Base-by-base conservation (phyloP, 1,140 invertebrate species). In the Drosophila kurseongensis region DNA sequence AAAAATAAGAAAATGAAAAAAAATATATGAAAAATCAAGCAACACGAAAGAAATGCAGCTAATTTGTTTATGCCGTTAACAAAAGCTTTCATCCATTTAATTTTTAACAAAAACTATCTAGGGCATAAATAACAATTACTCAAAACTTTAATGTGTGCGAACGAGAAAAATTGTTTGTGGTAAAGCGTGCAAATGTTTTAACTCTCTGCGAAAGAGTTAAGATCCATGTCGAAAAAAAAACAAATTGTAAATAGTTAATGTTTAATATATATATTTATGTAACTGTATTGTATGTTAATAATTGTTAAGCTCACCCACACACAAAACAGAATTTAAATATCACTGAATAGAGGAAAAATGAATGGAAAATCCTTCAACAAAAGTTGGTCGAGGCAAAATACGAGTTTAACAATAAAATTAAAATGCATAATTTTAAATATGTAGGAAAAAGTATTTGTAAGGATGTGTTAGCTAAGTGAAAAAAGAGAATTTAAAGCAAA, bases 11-110 rank as follows among this genome's bases (percentile, higher is more conserved):
- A 51, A 66, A 40, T 14, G 10, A 27, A 44, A 47, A 75, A 55
- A 16, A 36, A 12, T 13, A 32, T 7, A 32, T 23, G 23, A 42
- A 32, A 44, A n/a, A 57, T 52, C 56, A 54, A 47, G 35, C 40
- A 59, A 61, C 62, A 47, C 41, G 40, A 63, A 59, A 38, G 35
- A 29, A 83, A 75, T 42, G 38, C 66, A 48, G 62, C 63, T 73
- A 67, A 77, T 89, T 89, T 74, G 69, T 89, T 82, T 89, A 77
- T 78, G 76, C 67, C 73, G 73, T 80, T 86, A 89, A 84, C 68
- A 52, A 54, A 88, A 89, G 84, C 84, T 89, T 89, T 89, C 69
- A 84, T 84, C 62, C 75, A 89, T 89, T 89, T 89, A 84, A 89
- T 89, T 89, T 89, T 76, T 80, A 74, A 47, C 78, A 78, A 50